phyloP scores from a whole-genome alignment of 2,113 vertebrate species.

The Coryphaenoides rupestris region DNA sequence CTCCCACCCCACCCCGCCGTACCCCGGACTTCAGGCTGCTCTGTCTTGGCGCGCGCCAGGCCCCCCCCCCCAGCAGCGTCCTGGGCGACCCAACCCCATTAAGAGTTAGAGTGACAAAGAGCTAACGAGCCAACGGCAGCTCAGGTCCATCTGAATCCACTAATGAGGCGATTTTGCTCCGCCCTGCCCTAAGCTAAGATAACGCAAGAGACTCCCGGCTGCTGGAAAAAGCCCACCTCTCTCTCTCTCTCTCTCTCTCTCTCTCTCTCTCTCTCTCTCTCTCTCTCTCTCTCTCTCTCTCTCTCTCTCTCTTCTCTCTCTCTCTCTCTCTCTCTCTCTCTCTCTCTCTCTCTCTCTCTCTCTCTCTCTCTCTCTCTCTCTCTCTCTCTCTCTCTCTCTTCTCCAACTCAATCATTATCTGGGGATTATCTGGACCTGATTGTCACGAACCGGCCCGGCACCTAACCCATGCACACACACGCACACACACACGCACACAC shows the following conservation, averaged over 20 bases:
- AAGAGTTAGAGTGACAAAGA: no score
- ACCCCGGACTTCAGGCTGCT: no score
- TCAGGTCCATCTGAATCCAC: conserved; percentile 4
- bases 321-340: background rate
- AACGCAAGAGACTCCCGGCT: conserved; percentile 6
- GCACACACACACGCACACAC: background rate
- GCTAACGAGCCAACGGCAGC: background rate
- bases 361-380: conserved; percentile 1
- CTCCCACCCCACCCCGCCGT: no score
- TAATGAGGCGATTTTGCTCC: background rate
- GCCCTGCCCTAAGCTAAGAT: background rate
- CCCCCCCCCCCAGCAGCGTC: no score
- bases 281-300: background rate
- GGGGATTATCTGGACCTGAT: conserved; percentile 7
- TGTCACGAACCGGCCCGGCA: conserved; percentile 10
- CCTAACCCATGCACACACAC: background rate
- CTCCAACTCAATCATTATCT: conserved; percentile 26
- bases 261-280: background rate
- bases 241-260: background rate
- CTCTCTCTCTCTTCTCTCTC: background rate
- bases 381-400: background rate
- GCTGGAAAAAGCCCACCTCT: conserved; percentile 1
- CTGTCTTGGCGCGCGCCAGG: no score
- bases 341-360: background rate
- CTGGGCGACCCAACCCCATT: no score